Conservation (phyloP, 2,113 vertebrate genomes). For the Apteryx owenii region DNA sequence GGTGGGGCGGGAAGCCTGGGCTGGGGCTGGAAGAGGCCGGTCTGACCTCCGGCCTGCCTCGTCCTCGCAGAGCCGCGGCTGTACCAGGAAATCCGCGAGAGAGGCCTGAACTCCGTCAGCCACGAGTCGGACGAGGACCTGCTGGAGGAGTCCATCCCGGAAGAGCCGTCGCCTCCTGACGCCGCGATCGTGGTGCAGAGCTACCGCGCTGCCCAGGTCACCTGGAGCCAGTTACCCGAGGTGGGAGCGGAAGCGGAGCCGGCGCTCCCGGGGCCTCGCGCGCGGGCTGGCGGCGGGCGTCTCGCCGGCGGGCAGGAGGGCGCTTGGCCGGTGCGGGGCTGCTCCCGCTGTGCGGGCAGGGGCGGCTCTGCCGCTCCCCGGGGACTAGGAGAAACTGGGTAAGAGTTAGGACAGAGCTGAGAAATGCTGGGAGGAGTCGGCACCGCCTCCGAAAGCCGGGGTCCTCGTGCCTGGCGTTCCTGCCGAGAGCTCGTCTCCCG, state of each 20-base stretch:
- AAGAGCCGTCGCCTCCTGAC: conserved; percentile 60
- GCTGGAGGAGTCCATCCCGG: conserved; percentile 73
- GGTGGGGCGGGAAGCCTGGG: background rate
- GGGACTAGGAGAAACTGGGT: no score
- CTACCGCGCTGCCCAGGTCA: conserved; percentile 86
- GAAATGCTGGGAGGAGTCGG: no score
- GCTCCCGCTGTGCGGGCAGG: no score
- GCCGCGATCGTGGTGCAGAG: conserved; percentile 87
- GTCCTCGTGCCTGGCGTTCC: no score
- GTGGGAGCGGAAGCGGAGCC: conserved; percentile 58
- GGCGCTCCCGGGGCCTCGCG: no score
- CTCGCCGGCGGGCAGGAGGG: no score
- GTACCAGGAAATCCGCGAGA: conserved; percentile 95
- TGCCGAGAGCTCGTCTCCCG: no score
- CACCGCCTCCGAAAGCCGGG: no score
- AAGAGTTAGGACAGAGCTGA: no score
- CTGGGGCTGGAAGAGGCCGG: background rate
- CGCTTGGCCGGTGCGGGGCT: no score
- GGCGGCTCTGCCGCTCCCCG: no score
- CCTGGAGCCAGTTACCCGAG: conserved; percentile 95
- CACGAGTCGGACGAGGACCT: conserved; percentile 85
- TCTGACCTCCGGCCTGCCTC: background rate
- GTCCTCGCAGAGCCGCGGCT: conserved; percentile 81
- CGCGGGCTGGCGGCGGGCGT: no score
- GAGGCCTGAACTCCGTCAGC: conserved; percentile 87